Evolutionary conservation across 1,140 invertebrate species (phyloP).

Genomic region (Protaetia brevitarsis): DNA sequence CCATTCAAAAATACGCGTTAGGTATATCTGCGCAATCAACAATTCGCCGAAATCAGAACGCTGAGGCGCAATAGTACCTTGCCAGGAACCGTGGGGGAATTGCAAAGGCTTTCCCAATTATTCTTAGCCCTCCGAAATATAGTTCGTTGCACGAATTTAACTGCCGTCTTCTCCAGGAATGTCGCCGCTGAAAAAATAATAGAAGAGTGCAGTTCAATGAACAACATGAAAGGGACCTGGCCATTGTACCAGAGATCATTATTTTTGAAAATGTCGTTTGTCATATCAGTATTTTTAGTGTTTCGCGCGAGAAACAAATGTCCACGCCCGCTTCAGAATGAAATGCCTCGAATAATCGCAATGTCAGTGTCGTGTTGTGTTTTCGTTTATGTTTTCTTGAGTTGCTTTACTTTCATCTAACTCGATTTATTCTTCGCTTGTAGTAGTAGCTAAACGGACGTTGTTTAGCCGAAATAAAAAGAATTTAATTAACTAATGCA

Average conservation of each 20-base stretch:
- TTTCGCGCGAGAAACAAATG: neutral
- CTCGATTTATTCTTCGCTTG: too few relatives aligned
- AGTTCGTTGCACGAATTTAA: conserved; percentile 23
- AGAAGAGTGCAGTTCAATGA: conserved; percentile 23
- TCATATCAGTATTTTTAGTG: conserved; percentile 22
- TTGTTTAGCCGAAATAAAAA: too few relatives aligned
- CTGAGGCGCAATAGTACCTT: neutral
- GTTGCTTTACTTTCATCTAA: too few relatives aligned
- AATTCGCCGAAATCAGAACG: neutral
- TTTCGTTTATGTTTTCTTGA: too few relatives aligned
- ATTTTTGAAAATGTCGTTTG: conserved; percentile 21
- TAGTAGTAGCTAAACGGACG: too few relatives aligned
- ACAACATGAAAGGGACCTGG: conserved; percentile 17
- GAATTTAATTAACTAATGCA: too few relatives aligned
- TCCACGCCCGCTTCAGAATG: neutral
- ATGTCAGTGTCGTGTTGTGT: too few relatives aligned
- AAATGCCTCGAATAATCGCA: neutral
- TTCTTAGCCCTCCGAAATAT: conserved; percentile 22
- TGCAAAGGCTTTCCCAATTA: neutral
- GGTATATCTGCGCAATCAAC: neutral
- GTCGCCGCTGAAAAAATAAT: conserved; percentile 21
- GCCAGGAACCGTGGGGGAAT: conserved; percentile 9
- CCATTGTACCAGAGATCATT: neutral
- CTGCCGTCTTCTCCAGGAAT: conserved; percentile 20
- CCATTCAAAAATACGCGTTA: neutral